Base-by-base conservation (phyloP, 2,113 vertebrate genomes). In the Rynchops niger region DNA sequence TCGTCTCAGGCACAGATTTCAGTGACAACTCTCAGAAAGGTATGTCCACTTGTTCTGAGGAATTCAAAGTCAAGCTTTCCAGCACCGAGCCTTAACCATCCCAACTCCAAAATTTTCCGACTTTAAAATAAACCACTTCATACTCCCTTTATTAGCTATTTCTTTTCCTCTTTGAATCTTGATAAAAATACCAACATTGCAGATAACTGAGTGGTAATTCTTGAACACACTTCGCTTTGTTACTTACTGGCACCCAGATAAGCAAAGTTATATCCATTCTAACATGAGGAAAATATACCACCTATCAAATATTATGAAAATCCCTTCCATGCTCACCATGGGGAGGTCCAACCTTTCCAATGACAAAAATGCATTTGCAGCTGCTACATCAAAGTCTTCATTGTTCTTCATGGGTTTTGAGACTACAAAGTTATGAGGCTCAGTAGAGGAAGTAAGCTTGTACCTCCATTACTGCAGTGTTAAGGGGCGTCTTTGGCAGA, bases 271-370 rank as follows among this genome's bases (percentile, higher is more conserved):
- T 3, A 59, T 34, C 47, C 56, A 69, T 59, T 82, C 52, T 56
- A 88, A 71, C 26, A 82, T 6, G 15, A 21, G 21, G 7, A 82
- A 86, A 85, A 87, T 19, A 47, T 4, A 71, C 4, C 30, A 47
- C 42, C 40, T 71, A 52, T 36, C 45, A 58, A 72, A 69, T 66
- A 85, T 19, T 29, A n/a, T 12, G 43, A 52, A 62, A 73, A 71
- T 15, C 25, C 6, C 71, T 61, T 56, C 52, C 34, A 4, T 34
- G 11, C 26, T 94, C 45, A 85, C 5, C 12, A 0, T 0, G 12
- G 19, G 49, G 10, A 85, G 12, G 15, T n/a, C 40, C 53, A 72
- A 38, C 27, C 45, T 65, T 91, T 56, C 40, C 38, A 69, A 15
- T 5, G 12, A 36, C 16, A 62, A 76, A 84, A 86, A 86, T 17